Evolutionary conservation across 2,797 vertebrate species (phyloP).

Genomic region (Merluccius polli): DNA sequence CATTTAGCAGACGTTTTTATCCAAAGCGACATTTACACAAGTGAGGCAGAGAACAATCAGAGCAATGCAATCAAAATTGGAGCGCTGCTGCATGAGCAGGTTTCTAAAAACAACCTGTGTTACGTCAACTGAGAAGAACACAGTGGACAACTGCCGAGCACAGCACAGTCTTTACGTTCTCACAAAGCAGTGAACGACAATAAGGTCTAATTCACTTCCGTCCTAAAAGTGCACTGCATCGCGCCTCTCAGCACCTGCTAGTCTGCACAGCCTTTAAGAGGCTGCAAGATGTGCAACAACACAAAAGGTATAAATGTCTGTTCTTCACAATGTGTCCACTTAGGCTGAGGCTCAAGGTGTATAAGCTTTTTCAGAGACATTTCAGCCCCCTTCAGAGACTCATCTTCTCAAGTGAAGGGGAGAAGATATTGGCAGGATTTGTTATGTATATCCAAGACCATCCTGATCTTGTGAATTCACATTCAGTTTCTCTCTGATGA

Average conservation of each 20-base stretch:
- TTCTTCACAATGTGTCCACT: conserved; percentile 1
- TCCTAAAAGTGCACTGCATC: neutral
- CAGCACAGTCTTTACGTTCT: neutral
- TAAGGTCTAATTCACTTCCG: neutral
- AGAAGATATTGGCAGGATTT: neutral
- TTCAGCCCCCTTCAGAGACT: neutral
- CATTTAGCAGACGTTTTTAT: too few relatives aligned
- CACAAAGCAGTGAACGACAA: neutral
- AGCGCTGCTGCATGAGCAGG: too few relatives aligned
- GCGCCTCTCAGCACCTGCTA: neutral
- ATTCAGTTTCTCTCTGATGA: too few relatives aligned
- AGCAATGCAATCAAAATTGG: too few relatives aligned
- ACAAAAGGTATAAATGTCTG: neutral
- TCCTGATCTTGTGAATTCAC: neutral
- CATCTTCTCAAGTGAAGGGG: neutral
- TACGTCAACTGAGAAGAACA: too few relatives aligned
- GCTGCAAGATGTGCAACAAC: neutral
- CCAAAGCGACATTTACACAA: too few relatives aligned
- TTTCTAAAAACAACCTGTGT: too few relatives aligned
- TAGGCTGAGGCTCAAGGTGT: neutral
- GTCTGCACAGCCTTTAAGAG: neutral
- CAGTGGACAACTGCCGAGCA: too few relatives aligned
- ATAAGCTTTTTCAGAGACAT: neutral
- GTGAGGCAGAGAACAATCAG: too few relatives aligned
- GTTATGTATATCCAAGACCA: neutral